A percentile compares a stretch with the other conserved stretches of the same genome.
phyloP scores from a whole-genome alignment of 2,113 vertebrate genomes.

The Candoia aspera region DNA sequence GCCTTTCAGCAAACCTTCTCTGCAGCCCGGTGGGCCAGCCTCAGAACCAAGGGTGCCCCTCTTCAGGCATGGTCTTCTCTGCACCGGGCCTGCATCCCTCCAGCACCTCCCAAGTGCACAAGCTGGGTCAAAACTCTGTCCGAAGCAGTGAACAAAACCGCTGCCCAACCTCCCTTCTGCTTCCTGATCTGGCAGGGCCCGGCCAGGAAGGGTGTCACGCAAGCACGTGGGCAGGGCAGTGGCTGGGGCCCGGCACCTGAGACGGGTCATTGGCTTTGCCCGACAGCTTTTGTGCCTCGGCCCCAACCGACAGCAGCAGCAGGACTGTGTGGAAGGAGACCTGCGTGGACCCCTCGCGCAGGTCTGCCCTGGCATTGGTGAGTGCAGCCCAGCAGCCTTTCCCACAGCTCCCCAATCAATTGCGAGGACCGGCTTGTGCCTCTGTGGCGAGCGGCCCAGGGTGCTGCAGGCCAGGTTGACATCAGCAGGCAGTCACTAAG shows the following conservation, averaged over 20 bases:
- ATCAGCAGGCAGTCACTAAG: neutral
- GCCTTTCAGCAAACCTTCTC: neutral
- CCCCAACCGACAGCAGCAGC: neutral
- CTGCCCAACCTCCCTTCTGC: neutral
- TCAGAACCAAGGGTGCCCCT: no score
- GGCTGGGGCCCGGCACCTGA: neutral
- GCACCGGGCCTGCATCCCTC: neutral
- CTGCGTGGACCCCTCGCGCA: neutral
- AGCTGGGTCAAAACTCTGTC: neutral
- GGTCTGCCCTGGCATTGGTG: neutral
- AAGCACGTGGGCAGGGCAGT: neutral
- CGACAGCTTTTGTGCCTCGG: neutral
- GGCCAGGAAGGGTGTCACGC: neutral
- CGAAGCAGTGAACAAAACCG: neutral
- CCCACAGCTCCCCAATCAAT: no score
- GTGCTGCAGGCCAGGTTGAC: neutral
- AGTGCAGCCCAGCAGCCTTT: no score
- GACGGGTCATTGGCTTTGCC: rapidly evolving
- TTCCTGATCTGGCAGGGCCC: neutral
- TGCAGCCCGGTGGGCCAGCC: neutral
- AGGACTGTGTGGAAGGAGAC: neutral
- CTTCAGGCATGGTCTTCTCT: neutral
- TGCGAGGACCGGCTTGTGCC: no score
- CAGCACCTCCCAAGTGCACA: neutral
- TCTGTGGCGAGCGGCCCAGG: neutral